Conservation (phyloP, 2,797 vertebrate genomes). For the Coreius guichenoti region DNA sequence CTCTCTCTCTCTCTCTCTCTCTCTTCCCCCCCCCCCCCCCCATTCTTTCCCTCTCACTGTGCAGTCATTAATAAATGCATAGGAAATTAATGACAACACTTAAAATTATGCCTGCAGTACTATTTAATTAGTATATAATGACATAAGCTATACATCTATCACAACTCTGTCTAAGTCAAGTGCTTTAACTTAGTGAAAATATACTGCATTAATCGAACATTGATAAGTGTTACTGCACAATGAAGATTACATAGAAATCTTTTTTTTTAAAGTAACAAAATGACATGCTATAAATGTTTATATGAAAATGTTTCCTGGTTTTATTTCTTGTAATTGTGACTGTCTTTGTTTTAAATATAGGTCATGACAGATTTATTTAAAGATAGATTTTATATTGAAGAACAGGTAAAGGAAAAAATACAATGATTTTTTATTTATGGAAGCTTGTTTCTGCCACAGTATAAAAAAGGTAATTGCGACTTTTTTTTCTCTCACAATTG, state of each 20-base stretch:
- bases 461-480: too few relatives aligned
- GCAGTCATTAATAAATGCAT: slow-evolving; percentile 63
- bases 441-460: too few relatives aligned
- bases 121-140: slow-evolving; percentile 68
- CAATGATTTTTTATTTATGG: too few relatives aligned
- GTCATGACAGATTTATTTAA: background rate
- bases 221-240: background rate
- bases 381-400: too few relatives aligned
- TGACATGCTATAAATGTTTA: background rate
- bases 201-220: background rate
- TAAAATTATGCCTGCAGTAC: slow-evolving; percentile 64
- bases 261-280: background rate
- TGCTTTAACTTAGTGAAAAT: slow-evolving; percentile 34
- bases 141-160: slow-evolving; percentile 61
- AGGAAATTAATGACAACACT: slow-evolving; percentile 66
- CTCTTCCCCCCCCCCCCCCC: background rate
- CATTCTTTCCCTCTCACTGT: slow-evolving; percentile 20
- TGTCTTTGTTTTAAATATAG: background rate
- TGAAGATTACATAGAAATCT: background rate
- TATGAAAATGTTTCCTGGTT: background rate
- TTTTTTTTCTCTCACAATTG: too few relatives aligned
- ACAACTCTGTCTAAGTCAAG: slow-evolving; percentile 53
- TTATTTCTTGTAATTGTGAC: background rate
- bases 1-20: slow-evolving; percentile 10
- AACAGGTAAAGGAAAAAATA: background rate